A percentile compares a stretch with the other conserved stretches of the same genome.
Conservation (phyloP, 1,140 invertebrate genomes). For the Melipona quadrifasciata region DNA sequence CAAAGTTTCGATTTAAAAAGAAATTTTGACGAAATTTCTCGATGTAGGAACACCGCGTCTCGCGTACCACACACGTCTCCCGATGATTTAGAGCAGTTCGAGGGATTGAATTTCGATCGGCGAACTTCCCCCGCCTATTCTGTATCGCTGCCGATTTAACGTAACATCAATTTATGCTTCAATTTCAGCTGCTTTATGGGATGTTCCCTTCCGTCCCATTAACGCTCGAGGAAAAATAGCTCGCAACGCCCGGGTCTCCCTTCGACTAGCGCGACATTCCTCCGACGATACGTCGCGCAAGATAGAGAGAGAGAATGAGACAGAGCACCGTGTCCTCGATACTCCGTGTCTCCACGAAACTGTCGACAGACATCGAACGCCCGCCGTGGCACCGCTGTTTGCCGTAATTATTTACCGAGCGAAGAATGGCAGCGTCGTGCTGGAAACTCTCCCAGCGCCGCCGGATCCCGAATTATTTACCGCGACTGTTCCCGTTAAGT, state of each 20-base stretch:
- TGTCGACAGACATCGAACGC: no score
- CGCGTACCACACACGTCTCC: not conserved
- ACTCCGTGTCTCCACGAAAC: not conserved
- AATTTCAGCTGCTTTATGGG: slow-evolving; percentile 5
- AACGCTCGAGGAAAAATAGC: not conserved
- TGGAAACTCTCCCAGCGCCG: not conserved
- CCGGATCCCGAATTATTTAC: slow-evolving; percentile 5
- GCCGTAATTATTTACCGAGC: not conserved
- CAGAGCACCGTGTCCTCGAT: not conserved
- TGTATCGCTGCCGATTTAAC: not conserved
- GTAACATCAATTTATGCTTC: slow-evolving; percentile 3
- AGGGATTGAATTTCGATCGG: not conserved
- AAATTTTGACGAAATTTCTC: no score
- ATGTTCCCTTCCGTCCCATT: slow-evolving; percentile 19
- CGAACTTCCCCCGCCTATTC: not conserved
- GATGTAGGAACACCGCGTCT: no score
- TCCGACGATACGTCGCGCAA: not conserved
- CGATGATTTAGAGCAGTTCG: not conserved
- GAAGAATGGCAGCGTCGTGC: not conserved
- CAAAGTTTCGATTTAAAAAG: not conserved
- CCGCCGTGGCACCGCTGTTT: not conserved
- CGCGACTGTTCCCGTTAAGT: not conserved
- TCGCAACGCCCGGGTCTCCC: not conserved
- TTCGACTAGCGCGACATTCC: not conserved
- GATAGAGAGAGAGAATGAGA: no score